Evolutionary conservation across 2,797 vertebrate species (phyloP).

Genomic region (Orestias chungarensis): DNA sequence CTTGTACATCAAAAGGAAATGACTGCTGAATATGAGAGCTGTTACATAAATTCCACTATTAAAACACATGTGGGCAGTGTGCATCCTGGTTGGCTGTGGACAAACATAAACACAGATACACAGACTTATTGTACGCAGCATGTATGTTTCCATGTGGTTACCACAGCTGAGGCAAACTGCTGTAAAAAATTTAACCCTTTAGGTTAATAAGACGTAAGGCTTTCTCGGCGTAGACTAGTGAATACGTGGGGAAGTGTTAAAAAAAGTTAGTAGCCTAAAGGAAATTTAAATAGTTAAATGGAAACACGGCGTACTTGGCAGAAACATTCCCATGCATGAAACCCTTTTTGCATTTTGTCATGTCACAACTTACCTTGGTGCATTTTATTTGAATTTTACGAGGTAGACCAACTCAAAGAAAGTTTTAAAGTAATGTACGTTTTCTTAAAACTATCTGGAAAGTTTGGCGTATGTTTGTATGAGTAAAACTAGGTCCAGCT

Average conservation of each 20-base stretch:
- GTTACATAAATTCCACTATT: constrained; percentile 70
- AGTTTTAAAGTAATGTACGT: not conserved
- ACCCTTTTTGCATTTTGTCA: not conserved
- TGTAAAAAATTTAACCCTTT: constrained; percentile 39
- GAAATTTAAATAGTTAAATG: not conserved
- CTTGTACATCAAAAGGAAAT: constrained; percentile 76
- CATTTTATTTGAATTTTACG: not conserved
- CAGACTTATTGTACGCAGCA: constrained; percentile 27
- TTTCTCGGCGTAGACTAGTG: not conserved
- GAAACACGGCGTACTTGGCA: not conserved
- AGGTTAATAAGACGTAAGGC: constrained; percentile 26
- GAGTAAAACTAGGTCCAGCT: not conserved
- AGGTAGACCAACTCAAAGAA: not conserved
- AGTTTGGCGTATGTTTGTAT: not conserved
- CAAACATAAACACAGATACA: constrained; percentile 33
- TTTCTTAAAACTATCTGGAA: not conserved
- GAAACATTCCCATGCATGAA: not conserved
- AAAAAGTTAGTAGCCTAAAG: not conserved
- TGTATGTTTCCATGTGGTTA: constrained; percentile 49
- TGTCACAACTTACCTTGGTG: not conserved
- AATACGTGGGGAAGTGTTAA: not conserved
- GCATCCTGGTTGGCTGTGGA: constrained; percentile 27
- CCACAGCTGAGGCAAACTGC: constrained; percentile 40
- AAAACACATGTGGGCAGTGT: constrained; percentile 41
- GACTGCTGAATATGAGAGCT: constrained; percentile 61